Percentiles rank a stretch among this genome's conserved stretches.
These are phyloP conservation scores for Lithobates sylvaticus DNA, from an alignment of 2,797 vertebrate species.

Conservation along the genomic window DNA sequence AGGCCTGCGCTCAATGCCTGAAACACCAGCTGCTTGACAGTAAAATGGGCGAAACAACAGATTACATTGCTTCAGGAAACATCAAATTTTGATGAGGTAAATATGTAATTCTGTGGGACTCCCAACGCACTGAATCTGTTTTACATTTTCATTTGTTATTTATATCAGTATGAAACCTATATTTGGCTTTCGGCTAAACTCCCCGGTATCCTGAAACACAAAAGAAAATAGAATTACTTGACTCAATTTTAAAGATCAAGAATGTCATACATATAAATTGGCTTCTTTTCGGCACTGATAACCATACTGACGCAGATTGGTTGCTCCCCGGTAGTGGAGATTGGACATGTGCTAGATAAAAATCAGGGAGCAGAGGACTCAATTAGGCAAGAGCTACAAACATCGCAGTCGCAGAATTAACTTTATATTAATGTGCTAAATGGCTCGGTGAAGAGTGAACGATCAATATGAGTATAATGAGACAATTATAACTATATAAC, in stretches of 20 bases:
- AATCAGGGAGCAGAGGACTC: neutral
- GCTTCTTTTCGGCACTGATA: slow-evolving; percentile 14
- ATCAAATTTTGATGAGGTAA: slow-evolving; percentile 48
- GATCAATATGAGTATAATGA: slow-evolving; percentile 14
- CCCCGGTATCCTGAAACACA: slow-evolving; percentile 43
- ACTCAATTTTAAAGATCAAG: slow-evolving; percentile 50
- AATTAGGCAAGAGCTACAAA: slow-evolving; percentile 10
- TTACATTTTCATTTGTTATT: slow-evolving; percentile 54
- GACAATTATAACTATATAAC: slow-evolving; percentile 10
- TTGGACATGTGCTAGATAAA: slow-evolving; percentile 30
- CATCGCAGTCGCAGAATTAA: neutral
- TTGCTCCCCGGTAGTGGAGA: neutral
- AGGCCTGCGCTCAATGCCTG: neutral
- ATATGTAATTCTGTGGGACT: slow-evolving; percentile 51
- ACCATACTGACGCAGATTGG: neutral
- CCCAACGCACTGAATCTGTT: slow-evolving; percentile 47
- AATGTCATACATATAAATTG: slow-evolving; percentile 56
- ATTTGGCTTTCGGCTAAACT: slow-evolving; percentile 42
- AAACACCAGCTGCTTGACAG: slow-evolving; percentile 37
- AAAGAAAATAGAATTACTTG: slow-evolving; percentile 56
- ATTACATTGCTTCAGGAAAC: slow-evolving; percentile 40
- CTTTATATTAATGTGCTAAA: slow-evolving; percentile 16
- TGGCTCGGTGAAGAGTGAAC: slow-evolving; percentile 2
- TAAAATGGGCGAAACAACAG: slow-evolving; percentile 21
- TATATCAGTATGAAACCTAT: slow-evolving; percentile 56